Base-by-base conservation (phyloP, 2,888 invertebrate species). In the Folsomia manolachei region DNA sequence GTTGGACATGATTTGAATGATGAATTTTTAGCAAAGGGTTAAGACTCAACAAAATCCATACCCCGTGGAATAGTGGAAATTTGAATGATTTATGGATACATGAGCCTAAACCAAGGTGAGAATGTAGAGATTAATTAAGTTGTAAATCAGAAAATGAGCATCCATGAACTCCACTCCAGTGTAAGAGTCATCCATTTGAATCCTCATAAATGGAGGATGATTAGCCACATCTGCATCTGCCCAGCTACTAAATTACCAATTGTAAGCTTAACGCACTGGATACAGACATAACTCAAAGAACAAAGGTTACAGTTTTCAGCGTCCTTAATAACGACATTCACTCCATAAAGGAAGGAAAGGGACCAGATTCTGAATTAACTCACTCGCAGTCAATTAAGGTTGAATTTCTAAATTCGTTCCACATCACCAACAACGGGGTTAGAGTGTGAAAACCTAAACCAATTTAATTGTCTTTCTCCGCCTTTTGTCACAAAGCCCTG, bases 331-430 rank as follows among this genome's bases (percentile, higher is more conserved):
- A 66, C 51, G 65, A 66, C 52, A 66, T 66, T 66, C 65, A 52
- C 11, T 21, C 64, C 27, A 64, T 9, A 64, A 25, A 26, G 26
- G 64, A 23, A 56, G 26, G 26, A n/a, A 79, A 77, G 75, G 74
- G 72, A 51, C 71, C 68, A 27, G 66, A 76, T 74, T 4, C 56
- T 56, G 11, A 14, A n/a, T 7, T 19, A 19, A 19, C 19, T 77
- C 67, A 73, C 73, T 77, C 65, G 69, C 73, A 80, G 78, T 80
- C 79, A 79, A 80, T 80, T 80, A 79, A 78, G 79, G 73, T 66
- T 78, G 80, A 78, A 78, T 80, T 79, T 78, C 75, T 80, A 75
- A 78, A 80, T 80, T 80, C 70, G 80, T 70, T 70, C 75, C 79
- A 79, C 75, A 71, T 79, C 64, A 74, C 27, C 66, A 66, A 51